phyloP scores from a whole-genome alignment of 2,888 invertebrate species.

The Meghimatium bilineatum region DNA sequence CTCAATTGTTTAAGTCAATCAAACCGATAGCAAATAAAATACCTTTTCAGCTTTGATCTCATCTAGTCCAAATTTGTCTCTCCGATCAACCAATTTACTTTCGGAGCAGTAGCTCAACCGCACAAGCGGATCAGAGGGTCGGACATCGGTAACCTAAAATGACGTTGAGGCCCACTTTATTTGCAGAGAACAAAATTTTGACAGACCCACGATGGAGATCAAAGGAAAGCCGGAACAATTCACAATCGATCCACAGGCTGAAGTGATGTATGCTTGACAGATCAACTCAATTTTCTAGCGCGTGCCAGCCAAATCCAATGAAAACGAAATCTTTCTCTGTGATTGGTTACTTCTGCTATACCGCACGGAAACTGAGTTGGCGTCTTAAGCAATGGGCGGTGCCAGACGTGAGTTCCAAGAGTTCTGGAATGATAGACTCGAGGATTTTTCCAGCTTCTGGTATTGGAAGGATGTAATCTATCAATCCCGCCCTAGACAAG shows the following conservation, averaged over 20 bases:
- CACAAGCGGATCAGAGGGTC: slow-evolving; percentile 14
- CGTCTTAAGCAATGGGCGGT: slow-evolving; percentile 30
- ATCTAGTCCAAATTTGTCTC: slow-evolving; percentile 34
- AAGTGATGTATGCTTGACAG: slow-evolving; percentile 11
- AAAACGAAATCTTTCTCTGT: background rate
- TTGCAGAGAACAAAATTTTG: slow-evolving; percentile 15
- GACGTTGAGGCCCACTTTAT: slow-evolving; percentile 13
- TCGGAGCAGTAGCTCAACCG: background rate
- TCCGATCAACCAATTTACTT: slow-evolving; percentile 42
- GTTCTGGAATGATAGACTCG: slow-evolving; percentile 47
- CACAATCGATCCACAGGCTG: slow-evolving; percentile 33
- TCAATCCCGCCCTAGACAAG: slow-evolving; percentile 42
- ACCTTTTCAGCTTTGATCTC: slow-evolving; percentile 46
- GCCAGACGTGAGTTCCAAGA: slow-evolving; percentile 21
- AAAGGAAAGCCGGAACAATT: slow-evolving; percentile 29
- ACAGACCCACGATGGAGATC: slow-evolving; percentile 25
- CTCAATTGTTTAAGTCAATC: slow-evolving; percentile 32
- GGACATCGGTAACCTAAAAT: slow-evolving; percentile 4
- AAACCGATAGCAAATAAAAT: slow-evolving; percentile 24
- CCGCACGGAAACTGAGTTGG: background rate
- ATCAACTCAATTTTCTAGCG: slow-evolving; percentile 36
- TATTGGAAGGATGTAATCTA: slow-evolving; percentile 42
- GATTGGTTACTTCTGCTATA: slow-evolving; percentile 18
- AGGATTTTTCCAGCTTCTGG: slow-evolving; percentile 38
- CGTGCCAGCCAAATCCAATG: slow-evolving; percentile 35